Percentiles rank a stretch among this genome's conserved stretches.
These are phyloP conservation scores for Enteromius thamalakanensis DNA, from an alignment of 2,797 vertebrate genomes.

Conservation along the genomic window DNA sequence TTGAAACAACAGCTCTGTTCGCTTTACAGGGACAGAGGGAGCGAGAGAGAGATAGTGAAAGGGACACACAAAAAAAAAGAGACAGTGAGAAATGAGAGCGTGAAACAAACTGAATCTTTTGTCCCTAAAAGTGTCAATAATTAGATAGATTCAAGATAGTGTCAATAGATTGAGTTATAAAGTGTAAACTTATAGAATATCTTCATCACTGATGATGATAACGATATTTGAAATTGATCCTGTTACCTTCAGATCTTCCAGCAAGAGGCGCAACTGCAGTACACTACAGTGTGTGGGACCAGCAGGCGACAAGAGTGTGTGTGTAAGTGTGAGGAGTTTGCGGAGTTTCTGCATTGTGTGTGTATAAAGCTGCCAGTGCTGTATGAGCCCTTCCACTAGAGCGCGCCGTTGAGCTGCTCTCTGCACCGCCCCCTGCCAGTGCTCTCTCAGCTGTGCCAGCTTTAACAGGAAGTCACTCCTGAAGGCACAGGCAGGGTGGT, in stretches of 20 bases:
- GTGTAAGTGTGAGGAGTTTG: slow-evolving; percentile 74
- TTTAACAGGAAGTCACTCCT: slow-evolving; percentile 88
- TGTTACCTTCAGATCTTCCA: slow-evolving; percentile 83
- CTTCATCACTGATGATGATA: neutral
- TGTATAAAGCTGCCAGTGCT: slow-evolving; percentile 83
- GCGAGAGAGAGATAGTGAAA: neutral
- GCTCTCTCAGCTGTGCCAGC: slow-evolving; percentile 81
- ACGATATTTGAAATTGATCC: neutral
- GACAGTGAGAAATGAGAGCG: neutral
- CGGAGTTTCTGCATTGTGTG: slow-evolving; percentile 76
- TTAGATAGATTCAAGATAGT: neutral
- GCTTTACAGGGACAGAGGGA: slow-evolving; percentile 68
- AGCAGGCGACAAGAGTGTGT: slow-evolving; percentile 67
- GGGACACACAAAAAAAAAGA: neutral
- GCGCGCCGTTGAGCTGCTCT: slow-evolving; percentile 78
- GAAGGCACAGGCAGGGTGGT: slow-evolving; percentile 23
- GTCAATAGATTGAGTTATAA: neutral
- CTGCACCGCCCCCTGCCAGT: slow-evolving; percentile 83
- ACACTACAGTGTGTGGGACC: slow-evolving; percentile 75
- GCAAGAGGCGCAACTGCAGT: slow-evolving; percentile 74
- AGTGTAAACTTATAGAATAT: no score
- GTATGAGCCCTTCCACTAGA: slow-evolving; percentile 77
- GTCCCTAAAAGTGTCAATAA: neutral
- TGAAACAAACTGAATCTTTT: neutral
- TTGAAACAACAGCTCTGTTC: slow-evolving; percentile 80